Percentiles rank a stretch among this genome's conserved stretches.
Conservation (phyloP, 30 jellyfish, hydroid and myxozoan species). For the Hydractinia echinata region DNA sequence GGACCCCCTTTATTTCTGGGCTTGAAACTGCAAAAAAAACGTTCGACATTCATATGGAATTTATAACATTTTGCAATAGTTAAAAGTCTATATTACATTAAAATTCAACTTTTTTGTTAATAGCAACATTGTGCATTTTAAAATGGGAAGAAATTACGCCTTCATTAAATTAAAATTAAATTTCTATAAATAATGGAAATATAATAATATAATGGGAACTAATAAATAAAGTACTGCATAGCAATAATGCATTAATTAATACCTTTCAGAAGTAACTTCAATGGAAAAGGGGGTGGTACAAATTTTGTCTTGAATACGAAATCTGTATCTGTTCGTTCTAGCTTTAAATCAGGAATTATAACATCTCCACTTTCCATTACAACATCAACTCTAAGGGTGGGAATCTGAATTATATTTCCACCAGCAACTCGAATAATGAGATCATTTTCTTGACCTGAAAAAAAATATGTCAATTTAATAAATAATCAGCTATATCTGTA, state of each 20-base stretch:
- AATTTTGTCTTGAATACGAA: neutral
- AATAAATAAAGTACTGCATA: too few relatives aligned
- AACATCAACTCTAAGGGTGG: neutral
- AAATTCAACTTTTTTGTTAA: too few relatives aligned
- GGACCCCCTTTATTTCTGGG: neutral
- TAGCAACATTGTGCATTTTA: too few relatives aligned
- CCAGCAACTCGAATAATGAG: constrained; percentile 1
- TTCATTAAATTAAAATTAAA: too few relatives aligned
- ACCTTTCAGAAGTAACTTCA: neutral
- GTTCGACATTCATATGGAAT: too few relatives aligned
- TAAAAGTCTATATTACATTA: too few relatives aligned
- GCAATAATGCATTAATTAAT: too few relatives aligned
- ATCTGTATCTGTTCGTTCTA: neutral
- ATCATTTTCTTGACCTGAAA: neutral
- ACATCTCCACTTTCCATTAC: neutral
- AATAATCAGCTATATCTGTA: too few relatives aligned
- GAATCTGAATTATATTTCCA: neutral
- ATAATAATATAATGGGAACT: too few relatives aligned
- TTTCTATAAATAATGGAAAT: too few relatives aligned
- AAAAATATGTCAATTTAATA: neutral
- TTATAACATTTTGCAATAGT: too few relatives aligned
- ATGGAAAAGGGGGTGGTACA: constrained; percentile 1
- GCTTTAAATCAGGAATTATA: neutral
- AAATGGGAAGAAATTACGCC: too few relatives aligned
- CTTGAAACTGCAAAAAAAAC: neutral